These are phyloP conservation scores for Pararge aegeria DNA, from an alignment of 1,140 invertebrate genomes.

Conservation along the genomic window DNA sequence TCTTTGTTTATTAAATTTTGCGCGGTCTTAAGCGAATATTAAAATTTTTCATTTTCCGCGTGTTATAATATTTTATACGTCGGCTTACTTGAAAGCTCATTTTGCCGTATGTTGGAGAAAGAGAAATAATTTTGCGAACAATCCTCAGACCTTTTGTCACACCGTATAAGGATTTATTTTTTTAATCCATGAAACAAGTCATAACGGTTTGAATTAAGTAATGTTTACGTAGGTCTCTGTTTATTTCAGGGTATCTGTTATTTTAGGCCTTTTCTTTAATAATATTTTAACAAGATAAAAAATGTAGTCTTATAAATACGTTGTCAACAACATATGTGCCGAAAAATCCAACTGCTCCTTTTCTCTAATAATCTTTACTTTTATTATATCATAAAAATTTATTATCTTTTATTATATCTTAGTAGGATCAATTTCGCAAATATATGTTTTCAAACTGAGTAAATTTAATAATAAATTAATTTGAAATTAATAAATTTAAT, in stretches of 20 bases:
- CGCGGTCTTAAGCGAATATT: constrained; percentile 16
- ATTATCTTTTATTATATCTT: no score
- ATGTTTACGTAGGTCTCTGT: not conserved
- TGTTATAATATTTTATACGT: constrained; percentile 26
- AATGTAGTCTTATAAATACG: not conserved
- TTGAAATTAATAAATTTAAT: no score
- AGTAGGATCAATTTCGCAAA: no score
- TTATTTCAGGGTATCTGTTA: not conserved
- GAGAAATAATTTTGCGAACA: constrained; percentile 18
- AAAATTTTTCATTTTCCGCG: constrained; percentile 19
- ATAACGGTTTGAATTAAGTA: not conserved
- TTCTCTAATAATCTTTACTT: no score
- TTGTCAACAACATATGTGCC: not conserved
- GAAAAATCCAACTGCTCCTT: no score
- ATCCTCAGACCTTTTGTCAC: constrained; percentile 2
- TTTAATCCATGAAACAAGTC: not conserved
- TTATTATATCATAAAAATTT: no score
- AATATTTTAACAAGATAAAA: not conserved
- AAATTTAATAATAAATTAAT: no score
- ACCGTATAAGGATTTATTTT: not conserved
- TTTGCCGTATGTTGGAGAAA: constrained; percentile 18
- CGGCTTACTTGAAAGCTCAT: constrained; percentile 17
- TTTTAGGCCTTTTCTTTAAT: not conserved
- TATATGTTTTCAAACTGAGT: no score
- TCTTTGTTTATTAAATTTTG: constrained; percentile 17